Base-by-base conservation (phyloP, 2,888 invertebrate species). In the Listrodromus nycthemerus region DNA sequence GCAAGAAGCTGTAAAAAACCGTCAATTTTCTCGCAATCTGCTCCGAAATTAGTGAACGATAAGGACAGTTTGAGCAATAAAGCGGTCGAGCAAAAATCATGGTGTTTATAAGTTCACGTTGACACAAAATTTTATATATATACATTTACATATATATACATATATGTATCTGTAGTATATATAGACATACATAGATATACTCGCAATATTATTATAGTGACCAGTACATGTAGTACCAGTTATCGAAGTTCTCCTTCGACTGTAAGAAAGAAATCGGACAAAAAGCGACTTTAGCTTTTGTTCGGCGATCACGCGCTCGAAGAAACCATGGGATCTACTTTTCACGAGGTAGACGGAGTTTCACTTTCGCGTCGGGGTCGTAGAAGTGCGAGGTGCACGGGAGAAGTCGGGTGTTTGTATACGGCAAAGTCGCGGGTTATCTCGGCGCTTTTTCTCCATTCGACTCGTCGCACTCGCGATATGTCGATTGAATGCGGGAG, bases 401-500 rank as follows among this genome's bases (percentile, higher is more conserved):
- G 30, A 27, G 13, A 30, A n/a, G 30, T 55, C 2, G 58, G 58
- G 30, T 21, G 55, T 45, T 33, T 24, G 24, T 33, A 58, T 48
- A 30, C 37, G 65, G n/a, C 55, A 41, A 52, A 75, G 65, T 65
- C 48, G 24, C 13, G 55, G 55, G 58, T 61, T 69, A 33, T 48
- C 69, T 33, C 30, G 55, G 27, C 52, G 58, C 67, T 66, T 61
- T 45, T 61, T 50, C 27, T 70, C 30, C 21, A 21, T 65, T 65
- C 50, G 19, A 10, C 73, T 80, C n/a, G 45, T n/a, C 65, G 58
- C 16, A 19, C n/a, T 78, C n/a, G 61, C 61, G 33, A 30, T 16
- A 16, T 50, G 61, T 74, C 61, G 45, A 83, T 83, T 73, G 76
- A 83, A 76, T 76, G 30, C 41, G 48, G 69, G 50, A 63, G 69